Conservation (phyloP, 2,113 vertebrate genomes). For the Perca flavescens region DNA sequence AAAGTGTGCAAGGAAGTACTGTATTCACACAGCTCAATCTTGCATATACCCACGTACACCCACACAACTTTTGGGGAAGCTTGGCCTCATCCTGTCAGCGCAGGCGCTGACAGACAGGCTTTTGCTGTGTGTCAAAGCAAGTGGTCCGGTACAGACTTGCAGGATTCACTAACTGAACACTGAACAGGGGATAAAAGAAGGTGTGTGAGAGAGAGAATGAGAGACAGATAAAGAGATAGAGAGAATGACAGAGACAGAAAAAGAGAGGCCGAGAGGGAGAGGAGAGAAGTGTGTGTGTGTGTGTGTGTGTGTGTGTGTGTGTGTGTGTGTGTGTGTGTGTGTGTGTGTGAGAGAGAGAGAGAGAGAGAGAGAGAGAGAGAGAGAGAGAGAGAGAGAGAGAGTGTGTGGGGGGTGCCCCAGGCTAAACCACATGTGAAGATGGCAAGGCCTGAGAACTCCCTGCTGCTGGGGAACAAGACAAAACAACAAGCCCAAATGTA, state of each 20-base stretch:
- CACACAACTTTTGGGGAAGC: constrained; percentile 64
- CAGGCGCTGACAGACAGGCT: constrained; percentile 69
- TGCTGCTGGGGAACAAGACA: constrained; percentile 67
- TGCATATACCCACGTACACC: constrained; percentile 42
- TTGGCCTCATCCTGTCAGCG: constrained; percentile 82
- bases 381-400: too few relatives aligned
- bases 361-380: too few relatives aligned
- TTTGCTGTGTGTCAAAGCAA: constrained; percentile 77
- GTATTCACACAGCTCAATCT: constrained; percentile 28
- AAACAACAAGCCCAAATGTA: constrained; percentile 74
- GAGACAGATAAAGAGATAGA: constrained; percentile 33
- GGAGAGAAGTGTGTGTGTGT: constrained; percentile 1
- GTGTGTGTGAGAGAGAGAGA: constrained; percentile 3
- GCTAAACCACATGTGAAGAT: constrained; percentile 69
- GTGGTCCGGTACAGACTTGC: constrained; percentile 72
- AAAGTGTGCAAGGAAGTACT: constrained; percentile 18
- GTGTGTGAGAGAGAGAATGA: constrained; percentile 41
- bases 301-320: background rate
- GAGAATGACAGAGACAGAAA: constrained; percentile 57
- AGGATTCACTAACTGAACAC: constrained; percentile 75
- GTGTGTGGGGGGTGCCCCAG: constrained; percentile 57
- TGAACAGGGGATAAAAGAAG: constrained; percentile 57
- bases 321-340: constrained; percentile 16
- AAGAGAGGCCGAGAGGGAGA: constrained; percentile 28
- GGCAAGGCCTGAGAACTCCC: constrained; percentile 64